Base-by-base conservation (phyloP, 2,888 invertebrate species). In the Harpalus rubripes region DNA sequence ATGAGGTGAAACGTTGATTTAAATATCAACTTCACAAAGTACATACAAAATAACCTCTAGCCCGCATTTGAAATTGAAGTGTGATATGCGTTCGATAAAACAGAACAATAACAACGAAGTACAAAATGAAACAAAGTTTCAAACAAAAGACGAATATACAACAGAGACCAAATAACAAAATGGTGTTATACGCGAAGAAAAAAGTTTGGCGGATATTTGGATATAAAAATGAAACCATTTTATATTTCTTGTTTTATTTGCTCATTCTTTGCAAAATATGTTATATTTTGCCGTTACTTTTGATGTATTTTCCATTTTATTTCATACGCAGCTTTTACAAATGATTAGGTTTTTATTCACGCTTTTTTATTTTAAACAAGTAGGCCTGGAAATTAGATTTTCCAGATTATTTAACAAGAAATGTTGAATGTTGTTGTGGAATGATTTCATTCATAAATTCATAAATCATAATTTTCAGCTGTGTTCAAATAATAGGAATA, bases 191-290 rank as follows among this genome's bases (percentile, higher is more conserved):
- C 52, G 18, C 7, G 72, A 74, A 74, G 41, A 74, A 52, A 44
- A 16, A 32, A 22, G 15, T 63, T 10, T 63, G n/a, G 59, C 7
- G n/a, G n/a, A 59, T 68, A 68, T 74, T 44, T 74, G 72, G 72
- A 44, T 72, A 72, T 72, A 72, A 72, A 72, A 72, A 44, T 44
- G 72, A 44, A 74, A 74, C 72, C 72, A 74, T 74, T 74, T 74
- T 52, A 52, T 52, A 74, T 74, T 74, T 22, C 41, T 18, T 44
- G n/a, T 68, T 74, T 74, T 74, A 74, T 74, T 41, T 16, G 41
- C 16, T 74, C 44, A 74, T 15, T 74, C 72, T 44, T 7, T 74
- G 44, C 18, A 74, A 68, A 44, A 74, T 63, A 22, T 74, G 72
- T 74, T 44, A 16, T 72, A 16, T 72, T 74, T 44, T 74, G 12